Conservation (phyloP, 1,140 invertebrate genomes). For the Rhopalosiphum padi region DNA sequence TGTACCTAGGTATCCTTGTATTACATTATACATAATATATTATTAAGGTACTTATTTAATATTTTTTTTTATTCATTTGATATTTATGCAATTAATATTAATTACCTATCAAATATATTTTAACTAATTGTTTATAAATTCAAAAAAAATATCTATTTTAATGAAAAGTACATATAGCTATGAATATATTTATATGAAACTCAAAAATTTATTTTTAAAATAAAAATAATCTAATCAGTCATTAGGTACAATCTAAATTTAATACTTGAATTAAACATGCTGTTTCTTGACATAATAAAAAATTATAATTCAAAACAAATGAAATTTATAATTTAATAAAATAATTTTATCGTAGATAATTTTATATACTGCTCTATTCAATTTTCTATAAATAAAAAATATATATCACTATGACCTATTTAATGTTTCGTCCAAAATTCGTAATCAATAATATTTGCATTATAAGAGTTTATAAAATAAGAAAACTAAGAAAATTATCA, state of each 20-base stretch:
- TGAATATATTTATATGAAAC: too few relatives aligned
- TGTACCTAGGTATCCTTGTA: background rate
- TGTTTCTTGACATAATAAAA: background rate
- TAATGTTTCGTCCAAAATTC: background rate
- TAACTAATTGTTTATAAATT: too few relatives aligned
- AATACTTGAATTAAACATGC: too few relatives aligned
- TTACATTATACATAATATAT: background rate
- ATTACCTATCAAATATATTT: background rate
- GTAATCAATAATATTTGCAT: background rate
- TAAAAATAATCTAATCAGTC: too few relatives aligned
- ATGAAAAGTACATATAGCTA: too few relatives aligned
- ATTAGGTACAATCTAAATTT: too few relatives aligned
- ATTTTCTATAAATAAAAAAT: background rate
- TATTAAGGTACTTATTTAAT: too few relatives aligned
- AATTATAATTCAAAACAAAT: background rate
- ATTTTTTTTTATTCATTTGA: background rate
- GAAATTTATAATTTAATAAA: background rate
- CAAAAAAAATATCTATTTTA: too few relatives aligned
- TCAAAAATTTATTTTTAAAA: too few relatives aligned
- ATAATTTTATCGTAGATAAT: background rate
- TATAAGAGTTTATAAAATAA: slow-evolving; percentile 4
- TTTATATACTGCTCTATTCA: background rate
- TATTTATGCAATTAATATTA: background rate
- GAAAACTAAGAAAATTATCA: background rate
- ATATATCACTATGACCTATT: background rate